Conservation (phyloP, 1,140 invertebrate genomes). For the Drosophila santomea region DNA sequence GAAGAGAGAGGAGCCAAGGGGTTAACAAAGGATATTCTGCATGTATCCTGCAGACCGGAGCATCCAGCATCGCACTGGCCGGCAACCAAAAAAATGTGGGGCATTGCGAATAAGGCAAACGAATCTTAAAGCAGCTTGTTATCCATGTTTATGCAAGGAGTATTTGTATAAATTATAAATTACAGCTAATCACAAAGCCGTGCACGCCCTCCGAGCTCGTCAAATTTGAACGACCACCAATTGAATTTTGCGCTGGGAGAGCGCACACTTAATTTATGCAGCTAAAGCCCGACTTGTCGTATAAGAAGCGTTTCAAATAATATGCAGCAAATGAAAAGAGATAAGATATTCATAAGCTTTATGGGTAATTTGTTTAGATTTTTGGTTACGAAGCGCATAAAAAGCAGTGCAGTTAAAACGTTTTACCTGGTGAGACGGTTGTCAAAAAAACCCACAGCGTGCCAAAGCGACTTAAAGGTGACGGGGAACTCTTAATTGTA, state of each 20-base stretch:
- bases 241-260: constrained; percentile 14
- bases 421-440: constrained; percentile 85
- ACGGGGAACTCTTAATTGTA: constrained; percentile 53
- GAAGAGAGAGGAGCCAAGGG: constrained; percentile 37
- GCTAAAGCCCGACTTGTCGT: constrained; percentile 24
- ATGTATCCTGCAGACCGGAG: constrained; percentile 34
- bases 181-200: constrained; percentile 41
- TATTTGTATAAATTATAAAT: constrained; percentile 60
- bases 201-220: constrained; percentile 44
- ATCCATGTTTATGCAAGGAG: constrained; percentile 55
- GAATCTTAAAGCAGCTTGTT: constrained; percentile 71
- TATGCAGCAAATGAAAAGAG: constrained; percentile 45
- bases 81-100: constrained; percentile 47
- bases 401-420: constrained; percentile 81
- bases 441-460: constrained; percentile 86
- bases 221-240: constrained; percentile 9
- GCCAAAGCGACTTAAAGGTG: constrained; percentile 86
- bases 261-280: constrained; percentile 32
- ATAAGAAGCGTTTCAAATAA: constrained; percentile 43
- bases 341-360: constrained; percentile 34
- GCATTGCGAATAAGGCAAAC: constrained; percentile 72
- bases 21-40: constrained; percentile 38
- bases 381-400: constrained; percentile 77
- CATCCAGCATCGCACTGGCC: constrained; percentile 26
- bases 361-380: constrained; percentile 31